phyloP scores from a whole-genome alignment of 1,140 invertebrate genomes.

The Anadara kagoshimensis region DNA sequence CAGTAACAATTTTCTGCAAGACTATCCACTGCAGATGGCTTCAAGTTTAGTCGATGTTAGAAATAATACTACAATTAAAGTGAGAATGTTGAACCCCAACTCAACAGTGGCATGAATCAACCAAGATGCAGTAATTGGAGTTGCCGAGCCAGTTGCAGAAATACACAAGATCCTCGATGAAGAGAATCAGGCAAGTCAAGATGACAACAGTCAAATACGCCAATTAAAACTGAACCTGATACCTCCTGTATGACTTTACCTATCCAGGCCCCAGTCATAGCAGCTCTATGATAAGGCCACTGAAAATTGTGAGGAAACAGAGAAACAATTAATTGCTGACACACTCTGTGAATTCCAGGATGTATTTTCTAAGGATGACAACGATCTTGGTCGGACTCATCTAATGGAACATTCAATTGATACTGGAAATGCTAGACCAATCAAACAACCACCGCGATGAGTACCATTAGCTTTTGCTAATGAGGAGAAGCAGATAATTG shows the following conservation, averaged over 20 bases:
- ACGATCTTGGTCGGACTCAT: constrained; percentile 32
- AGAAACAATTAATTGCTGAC: not conserved
- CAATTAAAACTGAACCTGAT: too few species aligned
- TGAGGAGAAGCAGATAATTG: constrained; percentile 28
- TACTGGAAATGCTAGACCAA: constrained; percentile 38
- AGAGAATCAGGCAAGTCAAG: too few species aligned
- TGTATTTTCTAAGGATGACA: constrained; percentile 26
- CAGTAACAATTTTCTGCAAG: too few species aligned
- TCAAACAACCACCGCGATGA: constrained; percentile 31
- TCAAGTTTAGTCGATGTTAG: not conserved
- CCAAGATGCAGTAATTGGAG: constrained; percentile 4
- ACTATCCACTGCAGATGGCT: too few species aligned
- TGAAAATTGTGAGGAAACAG: not conserved
- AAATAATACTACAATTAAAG: constrained; percentile 1
- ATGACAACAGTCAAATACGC: too few species aligned
- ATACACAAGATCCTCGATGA: too few species aligned
- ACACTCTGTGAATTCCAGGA: constrained; percentile 15
- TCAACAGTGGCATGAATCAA: not conserved
- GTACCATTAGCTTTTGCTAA: constrained; percentile 26
- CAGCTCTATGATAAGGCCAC: not conserved
- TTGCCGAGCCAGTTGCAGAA: constrained; percentile 1
- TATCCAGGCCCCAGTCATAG: not conserved
- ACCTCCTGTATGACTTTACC: not conserved
- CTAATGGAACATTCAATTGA: constrained; percentile 42
- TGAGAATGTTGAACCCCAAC: not conserved